Percentiles rank a stretch among this genome's conserved stretches.
phyloP scores from a whole-genome alignment of 2,888 invertebrate genomes.

The Rapana venosa region DNA sequence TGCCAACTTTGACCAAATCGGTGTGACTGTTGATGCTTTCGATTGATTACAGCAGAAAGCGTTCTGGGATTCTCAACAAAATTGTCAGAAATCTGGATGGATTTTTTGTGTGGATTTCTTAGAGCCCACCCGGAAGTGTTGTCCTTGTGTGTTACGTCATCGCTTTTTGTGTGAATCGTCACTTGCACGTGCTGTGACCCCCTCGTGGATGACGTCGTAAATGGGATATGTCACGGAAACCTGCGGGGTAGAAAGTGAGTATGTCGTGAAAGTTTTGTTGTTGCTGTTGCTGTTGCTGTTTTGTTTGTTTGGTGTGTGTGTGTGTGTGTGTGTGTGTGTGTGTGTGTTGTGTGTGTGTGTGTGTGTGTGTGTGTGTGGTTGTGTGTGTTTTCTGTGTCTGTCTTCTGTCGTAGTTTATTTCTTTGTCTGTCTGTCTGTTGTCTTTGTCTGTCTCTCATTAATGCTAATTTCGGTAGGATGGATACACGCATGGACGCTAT shows the following conservation, averaged over 20 bases:
- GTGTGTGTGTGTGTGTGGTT: background rate
- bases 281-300: background rate
- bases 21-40: background rate
- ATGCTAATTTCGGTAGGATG: no score
- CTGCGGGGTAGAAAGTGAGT: conserved; percentile 37
- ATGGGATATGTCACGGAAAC: conserved; percentile 39
- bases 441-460: background rate
- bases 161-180: conserved; percentile 1
- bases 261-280: background rate
- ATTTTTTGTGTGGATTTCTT: no score
- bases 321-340: background rate
- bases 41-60: no score
- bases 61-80: no score
- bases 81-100: no score
- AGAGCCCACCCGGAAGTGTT: background rate
- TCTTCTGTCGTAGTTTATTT: no score
- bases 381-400: background rate
- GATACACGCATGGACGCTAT: no score
- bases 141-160: background rate
- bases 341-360: background rate
- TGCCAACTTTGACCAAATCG: background rate
- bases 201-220: conserved; percentile 33
- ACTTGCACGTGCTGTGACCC: conserved; percentile 33
- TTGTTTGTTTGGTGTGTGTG: background rate
- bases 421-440: background rate